A percentile compares a stretch with the other conserved stretches of the same genome.
Conservation (phyloP, 2,113 vertebrate species). For the Phaethon lepturus region DNA sequence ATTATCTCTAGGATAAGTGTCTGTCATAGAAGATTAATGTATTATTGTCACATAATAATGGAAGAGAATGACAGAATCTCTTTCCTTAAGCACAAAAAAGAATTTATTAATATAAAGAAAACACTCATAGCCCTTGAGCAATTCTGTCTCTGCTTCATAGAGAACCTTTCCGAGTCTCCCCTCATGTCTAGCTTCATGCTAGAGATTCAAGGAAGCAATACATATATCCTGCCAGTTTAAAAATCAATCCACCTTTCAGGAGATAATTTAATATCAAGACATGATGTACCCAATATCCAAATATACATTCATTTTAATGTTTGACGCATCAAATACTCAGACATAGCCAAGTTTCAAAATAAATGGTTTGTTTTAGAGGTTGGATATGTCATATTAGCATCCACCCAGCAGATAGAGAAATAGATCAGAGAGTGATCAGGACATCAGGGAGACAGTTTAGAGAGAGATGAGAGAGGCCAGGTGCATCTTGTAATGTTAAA, state of each 20-base stretch:
- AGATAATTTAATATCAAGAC: constrained; percentile 64
- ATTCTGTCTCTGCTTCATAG: constrained; percentile 2
- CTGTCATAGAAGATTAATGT: constrained; percentile 42
- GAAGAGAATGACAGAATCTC: constrained; percentile 23
- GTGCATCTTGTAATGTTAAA: constrained; percentile 47
- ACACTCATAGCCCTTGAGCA: constrained; percentile 41
- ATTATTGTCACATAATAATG: constrained; percentile 49
- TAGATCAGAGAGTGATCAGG: constrained; percentile 73
- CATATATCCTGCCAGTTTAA: constrained; percentile 35
- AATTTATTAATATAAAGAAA: constrained; percentile 57
- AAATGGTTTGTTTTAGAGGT: constrained; percentile 74
- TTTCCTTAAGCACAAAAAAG: constrained; percentile 23
- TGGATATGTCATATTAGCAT: constrained; percentile 74
- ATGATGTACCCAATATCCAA: constrained; percentile 36
- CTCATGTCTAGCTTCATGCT: background rate
- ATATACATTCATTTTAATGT: constrained; percentile 59
- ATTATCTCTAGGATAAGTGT: constrained; percentile 58
- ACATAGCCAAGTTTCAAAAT: constrained; percentile 56
- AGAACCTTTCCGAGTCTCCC: background rate
- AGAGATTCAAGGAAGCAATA: constrained; percentile 38
- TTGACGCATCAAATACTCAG: constrained; percentile 32
- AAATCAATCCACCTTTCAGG: constrained; percentile 50
- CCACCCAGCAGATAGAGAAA: constrained; percentile 62
- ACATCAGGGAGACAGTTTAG: constrained; percentile 72
- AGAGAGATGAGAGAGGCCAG: constrained; percentile 59